Conservation (phyloP, 2,113 vertebrate species). For the Donacobius atricapilla region DNA sequence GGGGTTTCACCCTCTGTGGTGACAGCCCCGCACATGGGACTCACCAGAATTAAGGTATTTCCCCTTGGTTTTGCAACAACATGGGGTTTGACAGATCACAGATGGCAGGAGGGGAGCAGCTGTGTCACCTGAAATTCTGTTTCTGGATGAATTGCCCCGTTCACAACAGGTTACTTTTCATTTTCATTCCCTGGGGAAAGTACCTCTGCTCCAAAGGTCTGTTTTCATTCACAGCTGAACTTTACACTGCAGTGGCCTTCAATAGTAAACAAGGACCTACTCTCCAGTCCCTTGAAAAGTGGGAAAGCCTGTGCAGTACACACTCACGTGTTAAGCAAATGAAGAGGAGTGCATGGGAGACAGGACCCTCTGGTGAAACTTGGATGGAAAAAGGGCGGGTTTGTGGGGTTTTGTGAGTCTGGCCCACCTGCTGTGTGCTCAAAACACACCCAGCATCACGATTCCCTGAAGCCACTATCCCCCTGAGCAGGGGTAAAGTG, state of each 20-base stretch:
- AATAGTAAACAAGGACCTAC: background rate
- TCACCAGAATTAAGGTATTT: background rate
- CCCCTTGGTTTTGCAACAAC: background rate
- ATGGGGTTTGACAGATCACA: accelerated
- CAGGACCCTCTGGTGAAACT: background rate
- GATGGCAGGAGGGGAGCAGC: accelerated
- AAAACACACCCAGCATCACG: accelerated
- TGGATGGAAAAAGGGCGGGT: background rate
- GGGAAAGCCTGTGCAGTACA: background rate
- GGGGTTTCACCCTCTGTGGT: background rate
- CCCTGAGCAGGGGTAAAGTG: background rate
- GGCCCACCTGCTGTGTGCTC: background rate
- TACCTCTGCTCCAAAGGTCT: constrained; percentile 31
- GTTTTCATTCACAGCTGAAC: constrained; percentile 15
- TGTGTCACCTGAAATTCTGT: background rate
- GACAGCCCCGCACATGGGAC: accelerated
- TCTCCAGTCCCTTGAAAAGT: background rate
- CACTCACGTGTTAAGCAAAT: background rate
- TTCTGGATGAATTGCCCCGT: background rate
- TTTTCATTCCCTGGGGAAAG: background rate
- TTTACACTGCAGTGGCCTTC: background rate
- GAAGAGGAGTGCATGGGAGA: background rate
- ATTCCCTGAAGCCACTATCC: background rate
- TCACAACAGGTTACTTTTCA: background rate
- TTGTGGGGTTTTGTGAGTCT: background rate